Conservation (phyloP, 2,113 vertebrate genomes). For the Ceyx melanurus region DNA sequence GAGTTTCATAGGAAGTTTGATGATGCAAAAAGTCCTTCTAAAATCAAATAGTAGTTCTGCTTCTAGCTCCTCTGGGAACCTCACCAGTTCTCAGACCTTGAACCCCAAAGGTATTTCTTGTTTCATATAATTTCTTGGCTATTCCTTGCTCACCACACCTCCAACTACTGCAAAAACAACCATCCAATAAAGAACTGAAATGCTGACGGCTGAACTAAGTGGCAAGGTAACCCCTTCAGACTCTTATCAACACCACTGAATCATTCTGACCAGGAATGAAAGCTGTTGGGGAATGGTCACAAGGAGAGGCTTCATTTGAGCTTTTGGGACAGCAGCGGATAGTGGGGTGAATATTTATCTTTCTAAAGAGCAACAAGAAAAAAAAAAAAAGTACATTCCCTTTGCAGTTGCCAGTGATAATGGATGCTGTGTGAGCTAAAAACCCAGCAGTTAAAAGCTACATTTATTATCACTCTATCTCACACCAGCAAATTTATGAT, state of each 20-base stretch:
- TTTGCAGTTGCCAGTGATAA: slow-evolving; percentile 71
- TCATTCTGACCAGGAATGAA: not conserved
- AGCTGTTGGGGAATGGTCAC: not conserved
- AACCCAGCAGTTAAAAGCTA: slow-evolving; percentile 51
- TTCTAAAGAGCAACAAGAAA: slow-evolving; percentile 14
- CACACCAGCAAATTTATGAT: slow-evolving; percentile 71
- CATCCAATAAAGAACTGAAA: not conserved
- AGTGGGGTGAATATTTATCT: slow-evolving; percentile 24
- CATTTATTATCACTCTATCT: slow-evolving; percentile 68
- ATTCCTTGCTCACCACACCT: not conserved
- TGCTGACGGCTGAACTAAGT: not conserved
- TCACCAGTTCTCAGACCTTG: not conserved
- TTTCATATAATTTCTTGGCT: not conserved
- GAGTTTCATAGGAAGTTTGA: not conserved
- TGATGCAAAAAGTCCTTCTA: not conserved
- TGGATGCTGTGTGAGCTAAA: slow-evolving; percentile 65
- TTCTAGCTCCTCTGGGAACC: not conserved
- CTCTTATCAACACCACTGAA: not conserved
- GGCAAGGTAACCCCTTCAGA: not conserved
- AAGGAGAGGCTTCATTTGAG: not conserved
- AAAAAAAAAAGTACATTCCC: slow-evolving; percentile 15
- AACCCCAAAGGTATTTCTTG: not conserved
- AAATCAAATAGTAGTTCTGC: not conserved
- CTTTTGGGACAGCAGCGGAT: slow-evolving; percentile 3
- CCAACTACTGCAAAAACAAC: not conserved